phyloP scores from a whole-genome alignment of 2,797 vertebrate genomes.

The Sebastes hopkinsi region DNA sequence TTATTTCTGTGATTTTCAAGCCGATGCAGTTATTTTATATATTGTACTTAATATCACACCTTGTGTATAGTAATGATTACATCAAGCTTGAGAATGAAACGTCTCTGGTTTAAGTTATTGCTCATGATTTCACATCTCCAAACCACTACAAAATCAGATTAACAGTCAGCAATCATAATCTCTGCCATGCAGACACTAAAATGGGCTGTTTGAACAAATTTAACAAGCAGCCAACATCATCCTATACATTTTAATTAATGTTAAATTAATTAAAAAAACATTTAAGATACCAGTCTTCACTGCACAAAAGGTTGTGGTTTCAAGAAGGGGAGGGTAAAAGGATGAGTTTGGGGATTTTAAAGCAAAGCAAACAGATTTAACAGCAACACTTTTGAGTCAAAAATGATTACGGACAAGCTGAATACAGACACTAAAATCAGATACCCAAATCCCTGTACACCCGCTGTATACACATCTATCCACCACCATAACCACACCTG shows the following conservation, averaged over 20 bases:
- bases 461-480: background rate
- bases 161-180: background rate
- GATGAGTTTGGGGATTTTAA: background rate
- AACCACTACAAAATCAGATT: background rate
- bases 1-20: background rate
- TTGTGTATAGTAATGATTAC: background rate
- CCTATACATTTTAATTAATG: background rate
- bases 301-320: background rate
- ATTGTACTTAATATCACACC: background rate
- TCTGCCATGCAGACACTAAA: background rate
- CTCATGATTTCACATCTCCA: background rate
- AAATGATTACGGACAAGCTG: background rate
- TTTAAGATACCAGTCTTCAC: background rate
- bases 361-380: background rate
- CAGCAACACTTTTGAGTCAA: background rate
- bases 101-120: background rate
- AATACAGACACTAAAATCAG: background rate
- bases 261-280: background rate
- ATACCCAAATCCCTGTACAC: background rate
- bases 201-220: background rate
- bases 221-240: background rate
- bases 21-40: background rate
- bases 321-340: too few species aligned
- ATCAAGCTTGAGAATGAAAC: background rate
- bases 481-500: background rate